Conservation (phyloP, 2,888 invertebrate genomes). For the Hartigia nigra region DNA sequence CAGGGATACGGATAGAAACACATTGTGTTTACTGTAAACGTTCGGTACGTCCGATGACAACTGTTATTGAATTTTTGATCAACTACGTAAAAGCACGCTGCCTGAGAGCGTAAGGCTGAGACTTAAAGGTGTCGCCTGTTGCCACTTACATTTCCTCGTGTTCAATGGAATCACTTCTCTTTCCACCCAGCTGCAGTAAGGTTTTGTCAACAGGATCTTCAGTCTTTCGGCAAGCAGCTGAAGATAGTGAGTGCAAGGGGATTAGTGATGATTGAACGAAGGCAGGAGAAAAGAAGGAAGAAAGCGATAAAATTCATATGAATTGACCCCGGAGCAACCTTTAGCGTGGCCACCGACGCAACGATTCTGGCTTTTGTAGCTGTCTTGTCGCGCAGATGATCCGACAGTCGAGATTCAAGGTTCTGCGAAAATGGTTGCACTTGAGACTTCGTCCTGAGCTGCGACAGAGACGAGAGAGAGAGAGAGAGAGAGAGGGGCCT, state of each 20-base stretch:
- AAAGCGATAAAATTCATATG: not conserved
- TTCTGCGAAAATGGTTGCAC: slow-evolving; percentile 45
- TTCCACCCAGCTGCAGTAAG: slow-evolving; percentile 50
- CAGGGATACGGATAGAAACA: slow-evolving; percentile 52
- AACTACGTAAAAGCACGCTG: not conserved
- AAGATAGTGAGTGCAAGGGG: not conserved
- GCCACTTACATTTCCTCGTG: slow-evolving; percentile 37
- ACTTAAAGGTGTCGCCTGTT: not conserved
- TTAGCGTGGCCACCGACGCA: not conserved
- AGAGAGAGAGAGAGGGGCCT: not conserved
- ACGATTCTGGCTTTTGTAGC: slow-evolving; percentile 16
- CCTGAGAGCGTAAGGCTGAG: too few relatives aligned
- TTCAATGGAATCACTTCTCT: slow-evolving; percentile 33
- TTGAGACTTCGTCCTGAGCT: slow-evolving; percentile 46
- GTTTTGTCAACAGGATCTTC: slow-evolving; percentile 41
- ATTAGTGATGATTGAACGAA: slow-evolving; percentile 16
- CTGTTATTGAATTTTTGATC: too few relatives aligned
- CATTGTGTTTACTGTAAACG: slow-evolving; percentile 40
- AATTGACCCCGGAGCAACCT: not conserved
- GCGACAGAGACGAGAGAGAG: slow-evolving; percentile 11
- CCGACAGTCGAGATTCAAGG: slow-evolving; percentile 34
- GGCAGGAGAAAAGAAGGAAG: not conserved
- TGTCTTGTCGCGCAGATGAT: slow-evolving; percentile 17
- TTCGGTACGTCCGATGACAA: not conserved
- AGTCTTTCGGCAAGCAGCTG: slow-evolving; percentile 14